phyloP scores from a whole-genome alignment of 2,113 vertebrate genomes.

The Mus spicilegus region DNA sequence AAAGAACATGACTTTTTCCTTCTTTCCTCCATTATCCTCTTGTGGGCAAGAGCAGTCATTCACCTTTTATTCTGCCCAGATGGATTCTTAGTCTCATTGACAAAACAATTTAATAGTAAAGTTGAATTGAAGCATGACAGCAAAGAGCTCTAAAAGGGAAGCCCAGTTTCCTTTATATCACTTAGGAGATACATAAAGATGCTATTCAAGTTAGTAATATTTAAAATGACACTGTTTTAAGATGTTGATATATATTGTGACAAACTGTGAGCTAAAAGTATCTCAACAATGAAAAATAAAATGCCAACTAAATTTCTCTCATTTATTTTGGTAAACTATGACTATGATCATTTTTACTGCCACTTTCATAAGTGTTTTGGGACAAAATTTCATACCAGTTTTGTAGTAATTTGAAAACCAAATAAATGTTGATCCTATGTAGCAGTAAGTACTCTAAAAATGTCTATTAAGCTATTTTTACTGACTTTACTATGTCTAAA shows the following conservation, averaged over 20 bases:
- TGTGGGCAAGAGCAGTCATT: not conserved
- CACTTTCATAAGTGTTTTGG: not conserved
- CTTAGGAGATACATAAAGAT: not conserved
- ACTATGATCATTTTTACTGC: not conserved
- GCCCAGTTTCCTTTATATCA: not conserved
- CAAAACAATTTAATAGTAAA: too few species aligned
- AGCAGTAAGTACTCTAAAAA: slow-evolving; percentile 35
- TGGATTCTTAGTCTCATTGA: too few species aligned
- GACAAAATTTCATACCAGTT: not conserved
- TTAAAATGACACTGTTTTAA: not conserved
- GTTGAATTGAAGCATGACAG: too few species aligned
- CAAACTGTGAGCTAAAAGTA: not conserved
- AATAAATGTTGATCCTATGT: not conserved
- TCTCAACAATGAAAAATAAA: not conserved
- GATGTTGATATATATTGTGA: not conserved
- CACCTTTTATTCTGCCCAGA: not conserved
- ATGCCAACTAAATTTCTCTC: not conserved
- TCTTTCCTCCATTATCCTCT: not conserved
- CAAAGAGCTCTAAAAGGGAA: not conserved
- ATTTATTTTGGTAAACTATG: not conserved
- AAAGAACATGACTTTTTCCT: not conserved
- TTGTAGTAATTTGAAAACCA: slow-evolving; percentile 12
- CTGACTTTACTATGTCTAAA: not conserved
- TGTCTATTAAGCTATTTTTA: not conserved
- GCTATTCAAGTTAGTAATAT: not conserved